Conservation (phyloP, 2,888 invertebrate species). For the Apodemia hepburni region DNA sequence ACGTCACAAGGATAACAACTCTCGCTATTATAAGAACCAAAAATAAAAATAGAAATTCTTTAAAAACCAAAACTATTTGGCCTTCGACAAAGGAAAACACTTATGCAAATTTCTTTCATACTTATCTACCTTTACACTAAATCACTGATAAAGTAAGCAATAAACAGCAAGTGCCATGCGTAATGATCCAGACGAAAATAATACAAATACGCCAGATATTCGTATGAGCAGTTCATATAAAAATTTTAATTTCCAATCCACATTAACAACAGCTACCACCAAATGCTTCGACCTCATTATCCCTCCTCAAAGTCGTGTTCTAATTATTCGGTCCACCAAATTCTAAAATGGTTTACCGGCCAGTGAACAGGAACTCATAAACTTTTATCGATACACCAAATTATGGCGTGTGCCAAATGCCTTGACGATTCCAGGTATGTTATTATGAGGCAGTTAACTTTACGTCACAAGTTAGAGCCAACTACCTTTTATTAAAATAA, state of each 20-base stretch:
- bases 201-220: neutral
- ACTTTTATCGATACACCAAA: slow-evolving; percentile 49
- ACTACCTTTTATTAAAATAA: neutral
- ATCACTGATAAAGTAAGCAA: no score
- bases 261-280: neutral
- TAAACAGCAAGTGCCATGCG: no score
- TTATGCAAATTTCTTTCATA: no score
- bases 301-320: slow-evolving; percentile 3
- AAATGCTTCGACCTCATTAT: neutral
- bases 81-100: no score
- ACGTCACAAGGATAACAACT: no score
- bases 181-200: no score
- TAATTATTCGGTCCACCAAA: slow-evolving; percentile 12
- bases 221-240: neutral
- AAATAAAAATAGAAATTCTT: no score
- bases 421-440: slow-evolving; percentile 29
- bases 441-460: slow-evolving; percentile 17
- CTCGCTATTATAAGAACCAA: no score
- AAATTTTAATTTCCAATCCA: neutral
- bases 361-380: slow-evolving; percentile 52
- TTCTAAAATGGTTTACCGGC: slow-evolving; percentile 5
- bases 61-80: no score
- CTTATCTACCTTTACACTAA: no score
- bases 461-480: slow-evolving; percentile 15
- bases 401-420: slow-evolving; percentile 27